A percentile compares a stretch with the other conserved stretches of the same genome.
phyloP scores from a whole-genome alignment of 2,797 vertebrate genomes.

The Geotria australis region DNA sequence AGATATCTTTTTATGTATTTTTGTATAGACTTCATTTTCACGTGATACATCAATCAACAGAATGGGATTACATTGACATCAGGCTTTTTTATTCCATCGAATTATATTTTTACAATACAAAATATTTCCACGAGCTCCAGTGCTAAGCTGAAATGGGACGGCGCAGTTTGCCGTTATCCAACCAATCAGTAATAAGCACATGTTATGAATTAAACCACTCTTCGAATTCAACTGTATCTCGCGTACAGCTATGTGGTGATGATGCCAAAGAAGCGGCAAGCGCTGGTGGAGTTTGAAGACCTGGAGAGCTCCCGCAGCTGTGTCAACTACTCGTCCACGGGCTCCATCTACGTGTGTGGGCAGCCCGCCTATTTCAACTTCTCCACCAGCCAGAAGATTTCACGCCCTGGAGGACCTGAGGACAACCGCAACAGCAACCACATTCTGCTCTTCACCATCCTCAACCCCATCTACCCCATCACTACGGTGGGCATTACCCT shows the following conservation, averaged over 20 bases:
- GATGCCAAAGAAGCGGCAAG: slow-evolving; percentile 87
- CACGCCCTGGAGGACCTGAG: not conserved
- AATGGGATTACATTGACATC: no score
- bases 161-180: no score
- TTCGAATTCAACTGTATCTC: no score
- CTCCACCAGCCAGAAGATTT: slow-evolving; percentile 18
- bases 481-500: not conserved
- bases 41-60: no score
- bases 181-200: no score
- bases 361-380: slow-evolving; percentile 83
- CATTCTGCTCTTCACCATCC: not conserved
- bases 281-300: slow-evolving; percentile 72
- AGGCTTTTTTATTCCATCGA: no score
- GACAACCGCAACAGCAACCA: not conserved
- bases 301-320: slow-evolving; percentile 54
- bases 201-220: no score
- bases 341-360: slow-evolving; percentile 71
- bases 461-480: not conserved
- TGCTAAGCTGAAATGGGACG: no score
- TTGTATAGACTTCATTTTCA: no score
- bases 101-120: no score
- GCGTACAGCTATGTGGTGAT: slow-evolving; percentile 51
- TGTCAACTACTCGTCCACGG: slow-evolving; percentile 61
- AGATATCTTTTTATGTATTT: no score
- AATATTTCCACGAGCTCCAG: no score